Percentiles rank a stretch among this genome's conserved stretches.
Conservation (phyloP, 2,113 vertebrate genomes). For the Struthidea cinerea region DNA sequence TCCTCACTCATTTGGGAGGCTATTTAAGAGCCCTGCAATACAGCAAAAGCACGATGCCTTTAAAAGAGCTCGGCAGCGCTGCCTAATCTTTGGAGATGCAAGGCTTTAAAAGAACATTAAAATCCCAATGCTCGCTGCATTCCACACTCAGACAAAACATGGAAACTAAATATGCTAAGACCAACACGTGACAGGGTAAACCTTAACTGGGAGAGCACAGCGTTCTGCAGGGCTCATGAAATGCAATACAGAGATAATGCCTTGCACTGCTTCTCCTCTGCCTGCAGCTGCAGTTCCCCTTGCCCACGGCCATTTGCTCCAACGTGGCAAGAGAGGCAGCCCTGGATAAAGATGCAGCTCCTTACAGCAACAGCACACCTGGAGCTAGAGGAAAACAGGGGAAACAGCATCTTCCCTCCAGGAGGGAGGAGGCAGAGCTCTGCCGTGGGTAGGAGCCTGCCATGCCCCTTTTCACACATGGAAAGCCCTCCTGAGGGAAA, state of each 20-base stretch:
- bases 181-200: not conserved
- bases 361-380: not conserved
- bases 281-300: not conserved
- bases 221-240: not conserved
- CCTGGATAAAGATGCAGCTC: not conserved
- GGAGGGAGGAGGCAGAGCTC: not conserved
- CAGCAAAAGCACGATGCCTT: not conserved
- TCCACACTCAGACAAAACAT: not conserved
- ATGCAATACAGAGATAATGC: accelerated
- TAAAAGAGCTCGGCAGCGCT: not conserved
- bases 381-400: not conserved
- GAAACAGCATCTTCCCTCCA: not conserved
- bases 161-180: not conserved
- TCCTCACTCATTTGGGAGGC: not conserved
- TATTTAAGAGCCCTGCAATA: not conserved
- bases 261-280: not conserved
- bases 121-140: not conserved
- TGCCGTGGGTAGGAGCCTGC: accelerated
- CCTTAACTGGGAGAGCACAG: not conserved
- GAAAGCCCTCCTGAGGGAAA: not conserved
- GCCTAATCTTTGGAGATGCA: not conserved
- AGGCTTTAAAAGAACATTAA: not conserved
- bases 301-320: not conserved
- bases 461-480: not conserved
- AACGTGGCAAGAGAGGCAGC: not conserved